These are phyloP conservation scores for Anguilla marmorata DNA, from an alignment of 2,797 vertebrate genomes.

Conservation along the genomic window DNA sequence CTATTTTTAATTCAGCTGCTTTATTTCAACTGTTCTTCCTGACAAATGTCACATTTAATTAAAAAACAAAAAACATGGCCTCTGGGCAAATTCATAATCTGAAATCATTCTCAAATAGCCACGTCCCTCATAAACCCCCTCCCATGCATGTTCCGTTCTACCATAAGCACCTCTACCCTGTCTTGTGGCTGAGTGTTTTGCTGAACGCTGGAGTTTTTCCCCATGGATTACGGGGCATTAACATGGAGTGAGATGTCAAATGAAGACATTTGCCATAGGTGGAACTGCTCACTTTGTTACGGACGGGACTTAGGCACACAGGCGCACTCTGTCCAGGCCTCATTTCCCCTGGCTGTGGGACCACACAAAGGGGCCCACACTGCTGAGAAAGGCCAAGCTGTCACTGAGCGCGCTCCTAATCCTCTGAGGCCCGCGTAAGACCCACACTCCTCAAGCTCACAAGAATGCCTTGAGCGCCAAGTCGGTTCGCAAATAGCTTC, in stretches of 20 bases:
- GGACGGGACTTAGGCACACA: slow-evolving; percentile 41
- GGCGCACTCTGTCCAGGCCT: slow-evolving; percentile 22
- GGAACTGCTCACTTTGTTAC: slow-evolving; percentile 13
- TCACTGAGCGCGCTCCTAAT: slow-evolving; percentile 37
- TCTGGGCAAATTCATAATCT: slow-evolving; percentile 71
- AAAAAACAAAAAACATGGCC: slow-evolving; percentile 68
- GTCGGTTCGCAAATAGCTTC: slow-evolving; percentile 20
- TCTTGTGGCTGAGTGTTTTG: slow-evolving; percentile 32
- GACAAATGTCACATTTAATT: slow-evolving; percentile 73
- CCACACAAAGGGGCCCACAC: slow-evolving; percentile 44
- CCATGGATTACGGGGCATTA: slow-evolving; percentile 47
- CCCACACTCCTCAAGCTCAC: slow-evolving; percentile 29
- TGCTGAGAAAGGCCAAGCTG: slow-evolving; percentile 26
- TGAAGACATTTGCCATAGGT: slow-evolving; percentile 46
- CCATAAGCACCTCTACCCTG: slow-evolving; percentile 42
- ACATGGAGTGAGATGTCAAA: slow-evolving; percentile 52
- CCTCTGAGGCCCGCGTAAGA: slow-evolving; percentile 26
- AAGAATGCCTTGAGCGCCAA: slow-evolving; percentile 37
- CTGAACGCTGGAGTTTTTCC: slow-evolving; percentile 53
- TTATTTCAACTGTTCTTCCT: slow-evolving; percentile 69
- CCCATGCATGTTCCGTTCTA: slow-evolving; percentile 46
- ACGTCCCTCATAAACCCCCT: slow-evolving; percentile 43
- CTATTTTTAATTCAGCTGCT: slow-evolving; percentile 61
- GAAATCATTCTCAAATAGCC: slow-evolving; percentile 67
- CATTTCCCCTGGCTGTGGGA: slow-evolving; percentile 37